These are phyloP conservation scores for Conistra vaccinii DNA, from an alignment of 2,888 invertebrate genomes.

Conservation along the genomic window DNA sequence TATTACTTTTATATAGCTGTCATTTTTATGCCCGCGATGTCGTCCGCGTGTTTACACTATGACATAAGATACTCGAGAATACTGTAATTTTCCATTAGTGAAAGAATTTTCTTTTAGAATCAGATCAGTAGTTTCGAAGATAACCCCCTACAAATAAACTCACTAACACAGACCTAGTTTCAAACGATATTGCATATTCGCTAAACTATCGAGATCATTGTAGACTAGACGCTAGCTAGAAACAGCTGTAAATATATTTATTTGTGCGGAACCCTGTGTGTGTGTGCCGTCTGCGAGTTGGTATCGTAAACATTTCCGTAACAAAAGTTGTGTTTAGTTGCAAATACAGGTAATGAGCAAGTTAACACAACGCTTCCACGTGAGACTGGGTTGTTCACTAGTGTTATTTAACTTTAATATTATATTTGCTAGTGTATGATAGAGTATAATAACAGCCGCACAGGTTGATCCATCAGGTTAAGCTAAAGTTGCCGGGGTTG, in stretches of 20 bases:
- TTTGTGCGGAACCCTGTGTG: slow-evolving; percentile 38
- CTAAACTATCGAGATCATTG: slow-evolving; percentile 24
- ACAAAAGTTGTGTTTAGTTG: slow-evolving; percentile 62
- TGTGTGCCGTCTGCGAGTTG: slow-evolving; percentile 44
- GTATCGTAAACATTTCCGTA: slow-evolving; percentile 62
- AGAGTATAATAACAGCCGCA: background rate
- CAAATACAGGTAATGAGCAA: slow-evolving; percentile 61
- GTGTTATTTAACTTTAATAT: slow-evolving; percentile 47
- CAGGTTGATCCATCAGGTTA: background rate
- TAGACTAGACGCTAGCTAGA: slow-evolving; percentile 8
- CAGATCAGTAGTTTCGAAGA: background rate
- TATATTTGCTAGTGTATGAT: too few species aligned
- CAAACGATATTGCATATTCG: slow-evolving; percentile 23
- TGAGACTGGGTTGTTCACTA: slow-evolving; percentile 33
- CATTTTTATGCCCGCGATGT: background rate
- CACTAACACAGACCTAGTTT: background rate
- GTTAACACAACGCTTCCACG: slow-evolving; percentile 37
- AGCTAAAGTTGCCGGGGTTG: background rate
- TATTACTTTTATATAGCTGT: too few species aligned
- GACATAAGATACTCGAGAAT: background rate
- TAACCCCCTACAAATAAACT: background rate
- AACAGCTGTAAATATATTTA: slow-evolving; percentile 30
- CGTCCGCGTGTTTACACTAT: background rate
- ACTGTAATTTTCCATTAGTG: background rate
- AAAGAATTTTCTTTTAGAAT: background rate